Conservation (phyloP, 2,888 invertebrate species). For the Noctua janthe region DNA sequence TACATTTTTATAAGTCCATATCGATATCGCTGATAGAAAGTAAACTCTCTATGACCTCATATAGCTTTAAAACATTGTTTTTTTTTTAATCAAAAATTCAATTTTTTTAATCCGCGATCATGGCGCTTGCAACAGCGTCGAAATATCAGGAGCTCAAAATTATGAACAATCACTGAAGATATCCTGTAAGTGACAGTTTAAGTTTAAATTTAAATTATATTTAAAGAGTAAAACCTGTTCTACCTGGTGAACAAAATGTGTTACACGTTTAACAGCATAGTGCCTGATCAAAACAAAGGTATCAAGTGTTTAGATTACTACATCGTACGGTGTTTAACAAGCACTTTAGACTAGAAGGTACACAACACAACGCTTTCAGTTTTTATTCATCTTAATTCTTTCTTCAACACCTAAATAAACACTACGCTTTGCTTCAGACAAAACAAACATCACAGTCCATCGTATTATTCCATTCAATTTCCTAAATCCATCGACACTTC, state of each 20-base stretch:
- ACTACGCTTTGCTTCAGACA: too few relatives aligned
- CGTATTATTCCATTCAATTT: not conserved
- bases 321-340: not conserved
- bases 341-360: not conserved
- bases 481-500: not conserved
- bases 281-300: not conserved
- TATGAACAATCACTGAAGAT: too few relatives aligned
- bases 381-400: not conserved
- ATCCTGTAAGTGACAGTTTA: too few relatives aligned
- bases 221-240: not conserved
- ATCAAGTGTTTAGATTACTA: not conserved
- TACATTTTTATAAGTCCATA: not conserved
- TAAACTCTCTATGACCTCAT: not conserved
- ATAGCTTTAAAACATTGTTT: not conserved
- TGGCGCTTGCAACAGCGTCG: too few relatives aligned
- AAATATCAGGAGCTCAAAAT: too few relatives aligned
- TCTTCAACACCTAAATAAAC: not conserved
- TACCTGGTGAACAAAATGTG: not conserved
- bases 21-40: not conserved
- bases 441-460: constrained; percentile 2
- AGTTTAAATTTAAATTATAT: not conserved
- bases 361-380: not conserved
- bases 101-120: too few relatives aligned
- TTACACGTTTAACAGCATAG: not conserved
- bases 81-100: too few relatives aligned